Evolutionary conservation across 2,113 vertebrate genomes (phyloP).

Genomic region (Peucedramus taeniatus): DNA sequence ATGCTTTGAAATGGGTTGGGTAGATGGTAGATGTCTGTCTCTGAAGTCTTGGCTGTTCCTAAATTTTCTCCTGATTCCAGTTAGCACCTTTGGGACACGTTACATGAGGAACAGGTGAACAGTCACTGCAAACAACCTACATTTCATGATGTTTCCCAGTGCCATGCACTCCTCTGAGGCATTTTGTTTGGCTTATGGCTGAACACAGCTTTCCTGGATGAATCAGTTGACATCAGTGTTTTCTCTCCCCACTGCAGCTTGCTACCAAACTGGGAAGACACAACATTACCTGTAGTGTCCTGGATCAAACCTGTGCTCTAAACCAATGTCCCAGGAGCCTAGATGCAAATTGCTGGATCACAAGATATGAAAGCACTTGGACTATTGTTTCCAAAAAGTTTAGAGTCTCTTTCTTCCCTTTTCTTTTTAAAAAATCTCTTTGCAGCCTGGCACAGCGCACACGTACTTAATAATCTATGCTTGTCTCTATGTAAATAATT

Average conservation of each 20-base stretch:
- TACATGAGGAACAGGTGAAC: not conserved
- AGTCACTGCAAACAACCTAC: not conserved
- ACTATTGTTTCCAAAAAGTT: not conserved
- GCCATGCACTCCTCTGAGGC: not conserved
- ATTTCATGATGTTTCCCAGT: not conserved
- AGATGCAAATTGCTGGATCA: not conserved
- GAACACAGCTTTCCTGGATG: not conserved
- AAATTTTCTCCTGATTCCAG: not conserved
- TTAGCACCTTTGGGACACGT: rapidly evolving
- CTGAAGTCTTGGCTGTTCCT: not conserved
- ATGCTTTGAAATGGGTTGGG: not conserved
- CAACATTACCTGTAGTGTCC: not conserved
- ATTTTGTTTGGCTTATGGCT: not conserved
- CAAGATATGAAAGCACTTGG: not conserved
- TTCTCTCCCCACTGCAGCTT: not conserved
- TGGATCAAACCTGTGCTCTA: not conserved
- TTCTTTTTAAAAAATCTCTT: slow-evolving; percentile 21
- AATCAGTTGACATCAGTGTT: not conserved
- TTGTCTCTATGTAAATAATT: slow-evolving; percentile 80
- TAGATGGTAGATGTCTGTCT: not conserved
- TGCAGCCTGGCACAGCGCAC: slow-evolving; percentile 26
- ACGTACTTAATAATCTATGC: slow-evolving; percentile 70
- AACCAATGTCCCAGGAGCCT: not conserved
- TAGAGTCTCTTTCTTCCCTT: slow-evolving; percentile 35
- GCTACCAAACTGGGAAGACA: not conserved